Evolutionary conservation across 2,797 vertebrate species (phyloP).

Genomic region (Threskiornis aethiopicus): DNA sequence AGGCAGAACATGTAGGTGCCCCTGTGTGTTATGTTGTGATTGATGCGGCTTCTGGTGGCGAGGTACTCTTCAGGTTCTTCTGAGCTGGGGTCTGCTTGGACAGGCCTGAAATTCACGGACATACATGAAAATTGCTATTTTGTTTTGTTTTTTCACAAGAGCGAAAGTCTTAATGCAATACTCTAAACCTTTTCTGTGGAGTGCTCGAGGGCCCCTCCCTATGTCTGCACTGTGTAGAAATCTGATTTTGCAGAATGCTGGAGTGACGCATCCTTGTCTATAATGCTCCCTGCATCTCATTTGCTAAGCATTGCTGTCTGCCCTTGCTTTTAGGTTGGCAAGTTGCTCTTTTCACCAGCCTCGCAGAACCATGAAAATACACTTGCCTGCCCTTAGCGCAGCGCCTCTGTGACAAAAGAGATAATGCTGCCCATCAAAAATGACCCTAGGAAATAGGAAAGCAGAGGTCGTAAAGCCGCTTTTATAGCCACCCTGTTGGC

Average conservation of each 20-base stretch:
- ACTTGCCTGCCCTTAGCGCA: conserved; percentile 22
- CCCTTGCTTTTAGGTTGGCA: conserved; percentile 17
- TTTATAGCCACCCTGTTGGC: conserved; percentile 17
- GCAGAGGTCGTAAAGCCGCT: conserved; percentile 28
- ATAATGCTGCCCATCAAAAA: conserved; percentile 49
- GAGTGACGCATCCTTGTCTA: not conserved
- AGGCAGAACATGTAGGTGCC: not conserved
- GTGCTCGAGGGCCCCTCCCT: not conserved
- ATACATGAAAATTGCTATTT: not conserved
- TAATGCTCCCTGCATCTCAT: not conserved
- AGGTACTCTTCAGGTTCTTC: not conserved
- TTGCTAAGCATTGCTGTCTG: conserved; percentile 15
- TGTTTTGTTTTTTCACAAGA: not conserved
- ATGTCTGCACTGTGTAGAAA: not conserved
- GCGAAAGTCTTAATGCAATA: not conserved
- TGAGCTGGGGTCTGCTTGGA: not conserved
- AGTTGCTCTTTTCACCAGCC: conserved; percentile 6
- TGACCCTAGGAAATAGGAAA: conserved; percentile 46
- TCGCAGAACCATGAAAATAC: conserved; percentile 21
- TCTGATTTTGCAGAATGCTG: not conserved
- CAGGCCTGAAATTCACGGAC: not conserved
- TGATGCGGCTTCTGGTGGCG: not conserved
- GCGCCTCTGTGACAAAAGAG: not conserved
- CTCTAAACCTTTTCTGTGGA: not conserved
- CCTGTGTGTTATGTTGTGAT: not conserved